Evolutionary conservation across 2,888 invertebrate species (phyloP).

Genomic region (Scotopteryx bipunctaria): DNA sequence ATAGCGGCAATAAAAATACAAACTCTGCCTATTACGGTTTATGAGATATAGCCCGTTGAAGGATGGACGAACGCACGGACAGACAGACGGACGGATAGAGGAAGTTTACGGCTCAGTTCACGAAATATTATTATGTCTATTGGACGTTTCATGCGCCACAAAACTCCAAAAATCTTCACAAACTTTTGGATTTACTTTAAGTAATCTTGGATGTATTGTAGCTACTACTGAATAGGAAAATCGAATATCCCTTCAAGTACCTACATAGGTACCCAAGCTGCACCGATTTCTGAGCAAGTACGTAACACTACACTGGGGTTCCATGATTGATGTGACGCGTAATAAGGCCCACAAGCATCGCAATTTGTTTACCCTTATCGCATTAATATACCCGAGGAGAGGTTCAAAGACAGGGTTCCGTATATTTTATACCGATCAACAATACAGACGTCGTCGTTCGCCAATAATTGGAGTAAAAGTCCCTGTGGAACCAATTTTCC

Average conservation of each 20-base stretch:
- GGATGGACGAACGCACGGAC: too few relatives aligned
- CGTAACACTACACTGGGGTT: conserved; percentile 68
- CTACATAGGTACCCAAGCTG: conserved; percentile 16
- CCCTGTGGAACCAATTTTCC: conserved; percentile 77
- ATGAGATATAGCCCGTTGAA: too few relatives aligned
- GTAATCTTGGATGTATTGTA: neutral
- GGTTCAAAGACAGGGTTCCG: conserved; percentile 63
- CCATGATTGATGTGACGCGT: conserved; percentile 81
- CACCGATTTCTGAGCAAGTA: conserved; percentile 43
- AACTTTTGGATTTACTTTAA: too few relatives aligned
- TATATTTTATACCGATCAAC: conserved; percentile 77
- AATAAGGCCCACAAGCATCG: conserved; percentile 79
- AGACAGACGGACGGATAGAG: too few relatives aligned
- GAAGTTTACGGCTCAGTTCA: too few relatives aligned
- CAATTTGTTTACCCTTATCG: conserved; percentile 82
- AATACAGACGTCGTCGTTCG: conserved; percentile 64
- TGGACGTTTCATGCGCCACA: too few relatives aligned
- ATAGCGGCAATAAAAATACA: too few relatives aligned
- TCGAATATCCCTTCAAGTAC: conserved; percentile 7
- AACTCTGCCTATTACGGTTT: too few relatives aligned
- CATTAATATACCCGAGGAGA: conserved; percentile 65
- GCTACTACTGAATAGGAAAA: neutral
- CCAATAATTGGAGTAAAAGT: conserved; percentile 76
- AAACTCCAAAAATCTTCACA: too few relatives aligned
- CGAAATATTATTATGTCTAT: too few relatives aligned